phyloP scores from a whole-genome alignment of 1,140 invertebrate genomes.

The Drosophila miranda region DNA sequence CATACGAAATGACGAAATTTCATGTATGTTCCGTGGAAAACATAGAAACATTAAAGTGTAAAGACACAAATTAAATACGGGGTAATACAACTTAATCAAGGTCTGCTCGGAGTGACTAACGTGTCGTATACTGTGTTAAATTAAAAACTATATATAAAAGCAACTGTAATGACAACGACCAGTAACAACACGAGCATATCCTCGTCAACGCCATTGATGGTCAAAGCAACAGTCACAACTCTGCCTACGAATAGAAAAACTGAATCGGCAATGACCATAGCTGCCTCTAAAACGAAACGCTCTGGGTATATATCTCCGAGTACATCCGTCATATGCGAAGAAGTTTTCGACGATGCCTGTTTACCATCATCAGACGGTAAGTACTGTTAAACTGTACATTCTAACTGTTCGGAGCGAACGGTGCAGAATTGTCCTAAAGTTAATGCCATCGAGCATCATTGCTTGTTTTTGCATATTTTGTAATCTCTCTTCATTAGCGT shows the following conservation, averaged over 20 bases:
- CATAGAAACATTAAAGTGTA: no score
- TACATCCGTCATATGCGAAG: constrained; percentile 87
- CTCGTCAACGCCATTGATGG: constrained; percentile 44
- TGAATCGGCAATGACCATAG: constrained; percentile 20
- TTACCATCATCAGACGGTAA: constrained; percentile 90
- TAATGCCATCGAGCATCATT: no score
- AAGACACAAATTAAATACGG: no score
- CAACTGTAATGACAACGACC: constrained; percentile 40
- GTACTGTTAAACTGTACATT: constrained; percentile 22
- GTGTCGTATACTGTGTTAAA: no score
- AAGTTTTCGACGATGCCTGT: constrained; percentile 91
- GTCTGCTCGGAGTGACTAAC: neutral
- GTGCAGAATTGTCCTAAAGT: no score
- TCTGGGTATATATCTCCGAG: constrained; percentile 80
- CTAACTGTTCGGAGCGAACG: neutral
- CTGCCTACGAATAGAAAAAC: constrained; percentile 23
- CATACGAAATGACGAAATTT: no score
- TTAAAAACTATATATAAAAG: neutral
- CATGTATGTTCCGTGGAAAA: no score
- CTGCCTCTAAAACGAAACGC: constrained; percentile 44
- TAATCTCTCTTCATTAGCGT: no score
- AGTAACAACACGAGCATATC: constrained; percentile 28
- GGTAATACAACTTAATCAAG: neutral
- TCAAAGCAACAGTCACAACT: constrained; percentile 45
- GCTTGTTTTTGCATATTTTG: no score